Percentiles rank a stretch among this genome's conserved stretches.
phyloP scores from a whole-genome alignment of 2,113 vertebrate species.

The Maccullochella peelii region DNA sequence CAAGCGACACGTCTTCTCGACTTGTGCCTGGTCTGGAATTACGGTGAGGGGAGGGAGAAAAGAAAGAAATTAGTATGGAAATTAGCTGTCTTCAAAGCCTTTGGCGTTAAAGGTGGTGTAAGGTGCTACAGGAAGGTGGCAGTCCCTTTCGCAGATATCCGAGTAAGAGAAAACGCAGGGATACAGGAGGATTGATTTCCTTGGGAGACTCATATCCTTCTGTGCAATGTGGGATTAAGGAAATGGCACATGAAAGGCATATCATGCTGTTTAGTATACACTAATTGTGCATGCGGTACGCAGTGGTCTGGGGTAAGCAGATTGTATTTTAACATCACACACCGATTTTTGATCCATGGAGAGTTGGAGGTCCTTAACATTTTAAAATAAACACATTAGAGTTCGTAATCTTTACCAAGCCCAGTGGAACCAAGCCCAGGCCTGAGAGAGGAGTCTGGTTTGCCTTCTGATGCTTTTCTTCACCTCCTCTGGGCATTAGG shows the following conservation, averaged over 20 bases:
- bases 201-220: constrained; percentile 77
- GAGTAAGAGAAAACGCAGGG: constrained; percentile 65
- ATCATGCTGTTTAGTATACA: constrained; percentile 77
- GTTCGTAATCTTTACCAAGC: constrained; percentile 39
- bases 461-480: constrained; percentile 43
- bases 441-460: constrained; percentile 27
- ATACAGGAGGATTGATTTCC: constrained; percentile 78
- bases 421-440: constrained; percentile 36
- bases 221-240: constrained; percentile 81
- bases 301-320: constrained; percentile 75
- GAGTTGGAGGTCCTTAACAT: constrained; percentile 58
- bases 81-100: constrained; percentile 83
- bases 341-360: constrained; percentile 44
- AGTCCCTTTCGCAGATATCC: constrained; percentile 79
- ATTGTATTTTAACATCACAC: constrained; percentile 74
- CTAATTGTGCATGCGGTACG: constrained; percentile 80
- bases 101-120: constrained; percentile 81
- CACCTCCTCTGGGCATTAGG: constrained; percentile 22
- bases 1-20: constrained; percentile 78
- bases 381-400: constrained; percentile 47
- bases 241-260: constrained; percentile 82
- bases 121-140: constrained; percentile 78
- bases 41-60: constrained; percentile 69
- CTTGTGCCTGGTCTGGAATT: constrained; percentile 76
- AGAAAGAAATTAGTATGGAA: constrained; percentile 87